Conservation (phyloP, 2,888 invertebrate species). For the Hoplodrina blanda region DNA sequence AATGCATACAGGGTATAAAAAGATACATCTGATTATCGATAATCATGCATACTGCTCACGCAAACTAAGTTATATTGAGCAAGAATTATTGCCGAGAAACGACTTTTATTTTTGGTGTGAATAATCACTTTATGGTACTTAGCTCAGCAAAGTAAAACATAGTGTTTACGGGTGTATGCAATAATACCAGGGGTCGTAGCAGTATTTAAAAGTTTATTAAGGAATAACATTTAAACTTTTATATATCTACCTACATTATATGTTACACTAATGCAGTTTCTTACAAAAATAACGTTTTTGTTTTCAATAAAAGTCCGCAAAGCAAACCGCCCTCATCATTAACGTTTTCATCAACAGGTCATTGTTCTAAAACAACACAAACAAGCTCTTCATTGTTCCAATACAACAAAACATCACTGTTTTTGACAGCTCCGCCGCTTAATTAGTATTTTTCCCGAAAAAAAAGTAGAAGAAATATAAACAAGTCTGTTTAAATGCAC, state of each 20-base stretch:
- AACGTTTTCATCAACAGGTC: conserved; percentile 7
- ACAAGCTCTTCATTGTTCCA: conserved; percentile 17
- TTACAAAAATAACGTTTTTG: neutral
- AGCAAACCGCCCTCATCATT: conserved; percentile 15
- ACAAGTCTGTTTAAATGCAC: conserved; percentile 40
- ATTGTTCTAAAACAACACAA: conserved; percentile 35
- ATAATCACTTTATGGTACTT: too few species aligned
- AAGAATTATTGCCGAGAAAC: too few species aligned
- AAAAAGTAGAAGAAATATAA: neutral
- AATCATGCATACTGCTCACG: too few species aligned
- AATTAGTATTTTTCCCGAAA: conserved; percentile 26
- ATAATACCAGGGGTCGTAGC: too few species aligned
- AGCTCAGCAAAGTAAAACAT: too few species aligned
- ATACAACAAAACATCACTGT: conserved; percentile 37
- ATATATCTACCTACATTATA: too few species aligned
- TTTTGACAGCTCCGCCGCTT: conserved; percentile 26
- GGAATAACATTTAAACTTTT: too few species aligned
- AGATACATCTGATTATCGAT: too few species aligned
- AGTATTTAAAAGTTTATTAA: too few species aligned
- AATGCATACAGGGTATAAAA: neutral
- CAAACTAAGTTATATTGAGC: too few species aligned
- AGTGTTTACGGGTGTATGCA: too few species aligned
- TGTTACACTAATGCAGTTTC: neutral
- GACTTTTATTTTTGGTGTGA: too few species aligned
- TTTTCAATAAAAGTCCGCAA: neutral